A percentile compares a stretch with the other conserved stretches of the same genome.
Evolutionary conservation across 2,888 invertebrate genomes (phyloP).

Genomic region (Papilio demoleus): DNA sequence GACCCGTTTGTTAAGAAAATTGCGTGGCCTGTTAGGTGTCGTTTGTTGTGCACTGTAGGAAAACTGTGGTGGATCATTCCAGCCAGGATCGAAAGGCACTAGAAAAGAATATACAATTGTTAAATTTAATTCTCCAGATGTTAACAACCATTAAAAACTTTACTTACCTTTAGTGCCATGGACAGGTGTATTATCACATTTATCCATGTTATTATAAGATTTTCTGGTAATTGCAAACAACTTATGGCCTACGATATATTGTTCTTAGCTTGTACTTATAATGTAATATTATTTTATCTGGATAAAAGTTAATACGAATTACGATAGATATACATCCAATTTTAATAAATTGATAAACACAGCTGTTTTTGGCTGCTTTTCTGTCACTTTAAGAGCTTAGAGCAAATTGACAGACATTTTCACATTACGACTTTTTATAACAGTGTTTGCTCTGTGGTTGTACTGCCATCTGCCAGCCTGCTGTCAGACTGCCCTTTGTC

Average conservation of each 20-base stretch:
- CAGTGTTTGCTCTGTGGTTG: not conserved
- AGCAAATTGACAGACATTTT: no score
- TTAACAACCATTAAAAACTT: constrained; percentile 14
- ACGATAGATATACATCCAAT: not conserved
- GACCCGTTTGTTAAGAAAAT: constrained; percentile 80
- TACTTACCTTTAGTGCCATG: constrained; percentile 53
- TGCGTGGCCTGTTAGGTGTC: constrained; percentile 72
- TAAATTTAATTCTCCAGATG: not conserved
- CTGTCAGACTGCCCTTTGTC: no score
- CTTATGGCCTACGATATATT: not conserved
- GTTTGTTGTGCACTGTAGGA: constrained; percentile 71
- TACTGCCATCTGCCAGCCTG: not conserved
- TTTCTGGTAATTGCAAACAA: not conserved
- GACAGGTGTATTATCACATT: constrained; percentile 51
- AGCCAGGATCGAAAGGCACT: constrained; percentile 80
- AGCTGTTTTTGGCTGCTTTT: not conserved
- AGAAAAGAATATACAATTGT: constrained; percentile 43
- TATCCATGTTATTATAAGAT: constrained; percentile 51
- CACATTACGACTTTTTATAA: no score
- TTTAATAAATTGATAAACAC: not conserved
- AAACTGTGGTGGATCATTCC: constrained; percentile 84
- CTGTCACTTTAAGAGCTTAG: not conserved
- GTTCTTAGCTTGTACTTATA: not conserved
- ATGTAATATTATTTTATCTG: not conserved
- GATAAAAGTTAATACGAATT: no score